Evolutionary conservation across 2,888 invertebrate genomes (phyloP), one percentile per base, ranked within the genome.

Genomic region (Platynereis dumerilii): DNA sequence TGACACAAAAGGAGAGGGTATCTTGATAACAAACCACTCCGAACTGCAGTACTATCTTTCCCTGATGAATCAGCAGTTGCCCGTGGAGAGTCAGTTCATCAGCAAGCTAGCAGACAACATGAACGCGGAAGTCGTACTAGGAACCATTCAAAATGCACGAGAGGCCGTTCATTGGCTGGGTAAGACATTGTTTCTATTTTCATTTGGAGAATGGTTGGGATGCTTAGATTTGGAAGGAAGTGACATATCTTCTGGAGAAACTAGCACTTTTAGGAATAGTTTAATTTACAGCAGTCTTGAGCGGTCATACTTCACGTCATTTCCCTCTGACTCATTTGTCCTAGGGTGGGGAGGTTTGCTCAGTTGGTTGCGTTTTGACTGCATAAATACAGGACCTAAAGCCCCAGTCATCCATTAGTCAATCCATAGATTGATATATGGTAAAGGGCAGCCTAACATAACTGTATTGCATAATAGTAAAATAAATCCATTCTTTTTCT

Each of bases 21-120:
- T 99, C 77, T 88, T 99, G 42, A 96, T 99, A 61, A 99, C 99
- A 0, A 98, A 99, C 84, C 98, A 99, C 86, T 94, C 94, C 69
- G 99, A 99, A 85, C 88, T 99, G 10, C 97, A 98, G 78, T 99
- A 96, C 85, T 99, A 99, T 85, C 87, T 99, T 26, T 98, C 97
- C 0, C 87, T 99, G 20, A 88, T 99, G 72, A 99, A 99, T 86
- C 98, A 99, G 83, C 99, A 84, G 83, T 86, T 99, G 71, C 99
- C 99, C 0, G 96, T 99, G 61, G 99, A 99, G 85, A 96, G 96
- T 0, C 99, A 99, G 86, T 87, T 99, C 78, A 89, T 99, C 26
- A 88, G 91, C 34, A 96, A 94, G 83, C 86, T 99, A 79, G 92
- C 98, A 0, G 99, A 99, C 82, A 94, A 96, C 90, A 86, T 99